A percentile compares a stretch with the other conserved stretches of the same genome.
Evolutionary conservation across 2,113 vertebrate genomes (phyloP).

Genomic region (Antidorcas marsupialis): DNA sequence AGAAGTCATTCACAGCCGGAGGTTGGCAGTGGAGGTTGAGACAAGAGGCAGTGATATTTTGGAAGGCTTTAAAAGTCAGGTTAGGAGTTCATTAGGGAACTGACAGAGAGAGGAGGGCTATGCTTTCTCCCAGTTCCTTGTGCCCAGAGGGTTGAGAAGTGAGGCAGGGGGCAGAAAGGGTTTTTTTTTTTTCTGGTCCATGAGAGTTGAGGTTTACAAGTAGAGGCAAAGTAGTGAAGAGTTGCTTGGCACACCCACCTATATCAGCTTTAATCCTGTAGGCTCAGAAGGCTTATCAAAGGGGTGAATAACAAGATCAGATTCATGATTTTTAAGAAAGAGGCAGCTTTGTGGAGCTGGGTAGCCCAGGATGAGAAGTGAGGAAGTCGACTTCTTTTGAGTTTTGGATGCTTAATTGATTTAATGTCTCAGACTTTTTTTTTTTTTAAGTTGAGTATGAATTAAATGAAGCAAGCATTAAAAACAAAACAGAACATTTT

Average conservation of each 20-base stretch:
- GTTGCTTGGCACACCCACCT: neutral
- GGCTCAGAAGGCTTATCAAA: neutral
- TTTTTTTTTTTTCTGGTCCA: neutral
- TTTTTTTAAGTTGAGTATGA: neutral
- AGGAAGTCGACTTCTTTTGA: neutral
- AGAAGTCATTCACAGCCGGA: neutral
- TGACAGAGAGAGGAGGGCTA: neutral
- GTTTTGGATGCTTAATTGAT: neutral
- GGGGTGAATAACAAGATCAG: neutral
- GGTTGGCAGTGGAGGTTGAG: neutral
- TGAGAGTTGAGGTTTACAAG: neutral
- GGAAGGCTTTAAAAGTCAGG: neutral
- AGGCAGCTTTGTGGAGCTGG: neutral
- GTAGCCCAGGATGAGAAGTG: neutral
- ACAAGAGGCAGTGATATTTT: neutral
- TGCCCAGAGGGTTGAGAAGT: neutral
- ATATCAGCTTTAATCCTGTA: neutral
- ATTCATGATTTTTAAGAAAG: neutral
- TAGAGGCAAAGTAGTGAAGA: neutral
- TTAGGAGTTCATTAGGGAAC: neutral
- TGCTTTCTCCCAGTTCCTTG: neutral
- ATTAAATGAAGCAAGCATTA: neutral
- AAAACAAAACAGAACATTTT: neutral
- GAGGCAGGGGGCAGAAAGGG: neutral
- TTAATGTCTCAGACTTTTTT: neutral